phyloP scores from a whole-genome alignment of 2,113 vertebrate genomes.

The Archocentrus centrarchus region DNA sequence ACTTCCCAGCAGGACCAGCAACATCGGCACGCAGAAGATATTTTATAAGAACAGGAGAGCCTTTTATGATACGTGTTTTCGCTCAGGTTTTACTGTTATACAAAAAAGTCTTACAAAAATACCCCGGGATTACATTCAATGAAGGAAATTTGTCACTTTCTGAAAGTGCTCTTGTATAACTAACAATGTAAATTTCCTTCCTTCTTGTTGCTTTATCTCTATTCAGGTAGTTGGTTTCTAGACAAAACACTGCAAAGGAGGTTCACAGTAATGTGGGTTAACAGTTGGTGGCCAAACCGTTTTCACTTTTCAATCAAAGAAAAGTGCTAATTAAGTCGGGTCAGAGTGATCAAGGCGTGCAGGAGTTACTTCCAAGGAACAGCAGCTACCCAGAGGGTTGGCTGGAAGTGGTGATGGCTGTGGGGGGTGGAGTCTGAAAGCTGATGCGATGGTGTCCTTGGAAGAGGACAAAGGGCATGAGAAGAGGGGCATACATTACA shows the following conservation, averaged over 20 bases:
- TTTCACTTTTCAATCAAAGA: constrained; percentile 55
- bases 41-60: constrained; percentile 30
- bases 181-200: constrained; percentile 41
- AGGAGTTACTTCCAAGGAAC: constrained; percentile 40
- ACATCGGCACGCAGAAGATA: constrained; percentile 30
- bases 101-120: constrained; percentile 76
- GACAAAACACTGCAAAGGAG: constrained; percentile 64
- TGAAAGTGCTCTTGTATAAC: constrained; percentile 76
- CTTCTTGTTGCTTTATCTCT: constrained; percentile 24
- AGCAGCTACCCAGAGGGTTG: constrained; percentile 30
- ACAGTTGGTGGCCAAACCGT: constrained; percentile 73
- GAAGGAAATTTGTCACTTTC: constrained; percentile 64
- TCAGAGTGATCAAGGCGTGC: constrained; percentile 35
- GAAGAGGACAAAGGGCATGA: constrained; percentile 38
- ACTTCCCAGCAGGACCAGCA: constrained; percentile 25
- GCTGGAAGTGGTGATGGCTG: background rate
- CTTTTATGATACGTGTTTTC: constrained; percentile 28
- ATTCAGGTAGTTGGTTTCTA: constrained; percentile 61
- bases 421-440: constrained; percentile 1
- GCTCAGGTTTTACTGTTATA: constrained; percentile 56
- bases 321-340: constrained; percentile 70
- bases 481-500: constrained; percentile 24
- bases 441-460: constrained; percentile 51
- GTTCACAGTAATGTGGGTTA: constrained; percentile 76
- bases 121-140: constrained; percentile 78